Evolutionary conservation across 2,888 invertebrate species (phyloP), one percentile per base, ranked within the genome.

Genomic region (Cantharis lateralis): DNA sequence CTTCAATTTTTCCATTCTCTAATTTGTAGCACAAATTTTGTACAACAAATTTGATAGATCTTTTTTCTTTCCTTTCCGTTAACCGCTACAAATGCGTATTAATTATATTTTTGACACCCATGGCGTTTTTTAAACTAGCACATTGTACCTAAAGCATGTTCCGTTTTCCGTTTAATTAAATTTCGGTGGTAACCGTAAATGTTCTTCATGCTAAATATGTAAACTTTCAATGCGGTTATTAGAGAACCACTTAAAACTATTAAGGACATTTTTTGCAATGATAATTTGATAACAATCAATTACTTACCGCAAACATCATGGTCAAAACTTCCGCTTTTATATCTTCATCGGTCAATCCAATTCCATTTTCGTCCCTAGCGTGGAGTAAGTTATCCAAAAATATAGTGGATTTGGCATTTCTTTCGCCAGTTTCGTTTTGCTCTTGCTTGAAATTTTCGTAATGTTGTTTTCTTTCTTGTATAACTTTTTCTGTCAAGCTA

Each of bases 261-360:
- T 48, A 48, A 48, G 48, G 48, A 48, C 48, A 48, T n/a, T 48
- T 48, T 48, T 48, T n/a, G 48, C 48, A 2, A n/a, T 2, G n/a
- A 2, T n/a, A 7, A 48, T 48, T 68, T 26, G 4, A 20, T 4
- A 20, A 20, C 4, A 4, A 20, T 18, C 15, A 16, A 69, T 10
- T 15, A 11, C 79, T 80, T 82, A 84, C 83, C 26, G 83, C 83
- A 80, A 83, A 83, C 82, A 84, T 82, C 77, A 83, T 82, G 10
- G 82, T 83, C 71, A 82, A 75, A 10, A 84, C 81, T 81, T 84
- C 84, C 62, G 83, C 82, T 73, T 82, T 84, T 66, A 84, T 83
- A 63, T 83, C 83, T 70, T 83, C 79, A 13, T 82, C 79, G 4
- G 81, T 80, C 18, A 83, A 77, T 7, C 63, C 62, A 11, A 76